Percentiles rank a stretch among this genome's conserved stretches.
Conservation (phyloP, 2,797 vertebrate genomes). For the Glossophaga mutica region DNA sequence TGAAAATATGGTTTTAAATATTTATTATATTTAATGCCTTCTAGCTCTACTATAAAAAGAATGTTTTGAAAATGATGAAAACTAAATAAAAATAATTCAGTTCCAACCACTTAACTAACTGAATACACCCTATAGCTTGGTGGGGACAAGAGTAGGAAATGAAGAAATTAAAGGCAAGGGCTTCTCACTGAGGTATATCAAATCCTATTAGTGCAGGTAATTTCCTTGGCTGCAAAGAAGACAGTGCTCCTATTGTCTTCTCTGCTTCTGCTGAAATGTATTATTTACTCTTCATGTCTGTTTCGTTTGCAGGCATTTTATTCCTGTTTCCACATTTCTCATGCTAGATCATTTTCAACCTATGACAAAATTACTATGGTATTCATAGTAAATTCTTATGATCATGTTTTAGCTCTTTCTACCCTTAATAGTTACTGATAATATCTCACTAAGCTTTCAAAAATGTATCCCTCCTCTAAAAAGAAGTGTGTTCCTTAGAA, state of each 20-base stretch:
- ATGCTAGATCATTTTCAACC: neutral
- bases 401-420: neutral
- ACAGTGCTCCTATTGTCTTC: conserved; percentile 58
- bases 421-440: neutral
- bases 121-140: conserved; percentile 39
- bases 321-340: conserved; percentile 26
- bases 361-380: neutral
- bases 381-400: neutral
- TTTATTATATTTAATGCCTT: neutral
- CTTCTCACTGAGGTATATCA: conserved; percentile 74
- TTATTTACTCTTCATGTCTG: conserved; percentile 46
- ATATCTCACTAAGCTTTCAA: neutral
- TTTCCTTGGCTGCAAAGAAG: conserved; percentile 71
- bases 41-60: neutral
- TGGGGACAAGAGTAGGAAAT: conserved; percentile 48
- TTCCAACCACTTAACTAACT: conserved; percentile 30
- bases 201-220: conserved; percentile 79
- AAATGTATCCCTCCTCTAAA: neutral
- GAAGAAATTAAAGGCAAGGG: conserved; percentile 21
- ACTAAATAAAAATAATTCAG: neutral
- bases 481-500: conserved; percentile 42
- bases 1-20: neutral
- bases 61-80: conserved; percentile 17
- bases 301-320: conserved; percentile 56
- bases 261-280: neutral